Evolutionary conservation across 2,797 vertebrate species (phyloP), one percentile per base, ranked within the genome.

Genomic region (Semotilus atromaculatus): DNA sequence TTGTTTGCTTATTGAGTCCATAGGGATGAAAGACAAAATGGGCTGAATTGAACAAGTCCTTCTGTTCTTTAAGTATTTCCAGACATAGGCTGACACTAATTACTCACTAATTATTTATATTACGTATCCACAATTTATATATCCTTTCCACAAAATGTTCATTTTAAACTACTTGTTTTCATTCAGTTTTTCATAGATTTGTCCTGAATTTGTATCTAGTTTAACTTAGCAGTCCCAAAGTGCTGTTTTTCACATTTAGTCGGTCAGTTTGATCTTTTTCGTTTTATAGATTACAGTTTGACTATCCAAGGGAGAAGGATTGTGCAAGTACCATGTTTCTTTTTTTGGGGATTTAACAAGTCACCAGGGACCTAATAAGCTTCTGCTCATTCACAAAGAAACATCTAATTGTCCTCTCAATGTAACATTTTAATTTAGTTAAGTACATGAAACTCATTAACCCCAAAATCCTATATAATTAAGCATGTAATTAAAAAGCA

Each of bases 1-100:
- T 72, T 85, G 45, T 88, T 91, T 84, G 53, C 77, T 78, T 86
- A 64, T 73, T 67, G 53, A 81, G 58, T 70, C 80, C 71, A 84
- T 67, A 38, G 74, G 66, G 85, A 82, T 71, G 7, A 80, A 45
- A 77, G 45, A 31, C 38, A 1, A 73, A 67, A 34, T 53, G 10
- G 23, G 14, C 34, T 45, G 9, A 70, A 64, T 6, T 74, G 16
- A 75, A 84, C 67, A 77, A 6, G 36, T 72, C 70, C 36, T 81
- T 29, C 19, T 77, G 4, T 26, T 26, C 19, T 80, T 83, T 18
- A 80, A 38, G 51, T 76, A 64, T 62, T 31, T 66, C 4, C 1
- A 66, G 16, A 53, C 23, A 51, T 78, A 38, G 1, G 29, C 21
- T 73, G 34, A 18, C 29, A 5, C 53, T 38, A 58, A 58, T 18